Evolutionary conservation across 2,113 vertebrate genomes (phyloP).

Genomic region (Psittacara wagleri): DNA sequence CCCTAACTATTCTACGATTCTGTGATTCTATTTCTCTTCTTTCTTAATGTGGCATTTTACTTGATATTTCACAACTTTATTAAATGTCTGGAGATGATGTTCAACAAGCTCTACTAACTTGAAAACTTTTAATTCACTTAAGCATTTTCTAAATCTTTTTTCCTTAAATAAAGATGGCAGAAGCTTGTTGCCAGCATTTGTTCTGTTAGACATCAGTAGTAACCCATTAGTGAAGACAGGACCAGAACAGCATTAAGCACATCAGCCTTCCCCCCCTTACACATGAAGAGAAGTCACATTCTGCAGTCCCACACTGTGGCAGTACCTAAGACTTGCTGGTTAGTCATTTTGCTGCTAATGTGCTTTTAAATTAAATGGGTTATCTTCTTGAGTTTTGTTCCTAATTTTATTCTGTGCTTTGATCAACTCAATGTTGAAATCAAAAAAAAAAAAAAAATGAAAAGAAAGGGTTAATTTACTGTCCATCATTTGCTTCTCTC

Average conservation of each 20-base stretch:
- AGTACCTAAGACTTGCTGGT: neutral
- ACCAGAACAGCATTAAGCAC: neutral
- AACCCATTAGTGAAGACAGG: neutral
- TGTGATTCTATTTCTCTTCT: neutral
- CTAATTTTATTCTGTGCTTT: neutral
- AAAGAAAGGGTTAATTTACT: neutral
- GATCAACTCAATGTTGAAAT: neutral
- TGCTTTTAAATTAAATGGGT: neutral
- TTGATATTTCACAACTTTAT: neutral
- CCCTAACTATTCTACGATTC: neutral
- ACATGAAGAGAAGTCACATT: neutral
- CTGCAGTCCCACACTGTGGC: neutral
- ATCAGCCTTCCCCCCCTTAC: neutral
- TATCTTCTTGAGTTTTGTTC: neutral
- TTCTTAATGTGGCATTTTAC: neutral
- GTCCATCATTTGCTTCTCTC: neutral
- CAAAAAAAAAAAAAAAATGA: neutral
- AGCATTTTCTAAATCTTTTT: neutral
- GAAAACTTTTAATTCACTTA: neutral
- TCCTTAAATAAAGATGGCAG: neutral
- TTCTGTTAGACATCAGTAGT: neutral
- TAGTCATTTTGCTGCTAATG: neutral
- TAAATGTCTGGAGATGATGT: neutral
- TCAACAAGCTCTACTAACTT: neutral
- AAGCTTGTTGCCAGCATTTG: neutral